phyloP scores from a whole-genome alignment of 1,140 invertebrate species.

The Branchinecta lindahli region DNA sequence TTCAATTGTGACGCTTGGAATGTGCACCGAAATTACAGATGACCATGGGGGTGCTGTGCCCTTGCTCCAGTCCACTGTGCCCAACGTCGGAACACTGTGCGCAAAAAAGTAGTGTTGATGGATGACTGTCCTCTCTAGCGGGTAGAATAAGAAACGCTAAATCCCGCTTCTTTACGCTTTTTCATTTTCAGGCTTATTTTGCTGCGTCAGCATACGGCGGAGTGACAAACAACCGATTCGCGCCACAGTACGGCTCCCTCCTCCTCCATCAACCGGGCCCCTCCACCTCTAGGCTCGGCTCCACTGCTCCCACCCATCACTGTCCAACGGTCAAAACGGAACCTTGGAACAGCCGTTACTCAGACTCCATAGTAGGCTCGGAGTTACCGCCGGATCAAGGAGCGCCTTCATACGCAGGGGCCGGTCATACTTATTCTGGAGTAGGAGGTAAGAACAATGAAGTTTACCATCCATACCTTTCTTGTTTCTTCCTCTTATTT shows the following conservation, averaged over 20 bases:
- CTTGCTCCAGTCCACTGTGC: too few species aligned
- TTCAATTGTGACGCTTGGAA: too few species aligned
- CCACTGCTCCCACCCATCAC: not conserved
- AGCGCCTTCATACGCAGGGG: not conserved
- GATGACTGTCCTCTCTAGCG: too few species aligned
- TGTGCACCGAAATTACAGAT: too few species aligned
- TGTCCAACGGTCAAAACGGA: not conserved
- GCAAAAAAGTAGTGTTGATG: too few species aligned
- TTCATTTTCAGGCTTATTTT: not conserved
- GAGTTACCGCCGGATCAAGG: not conserved
- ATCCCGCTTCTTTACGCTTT: not conserved
- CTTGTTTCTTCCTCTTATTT: too few species aligned
- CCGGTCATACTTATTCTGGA: slow-evolving; percentile 2
- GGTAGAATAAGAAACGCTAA: too few species aligned
- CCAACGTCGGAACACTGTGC: too few species aligned
- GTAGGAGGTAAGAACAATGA: not conserved
- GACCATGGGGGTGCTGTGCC: too few species aligned
- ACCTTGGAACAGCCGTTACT: not conserved
- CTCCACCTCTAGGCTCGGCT: not conserved
- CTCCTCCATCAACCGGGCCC: not conserved
- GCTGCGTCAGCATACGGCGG: not conserved
- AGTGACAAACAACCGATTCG: not conserved
- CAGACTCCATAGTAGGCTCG: not conserved
- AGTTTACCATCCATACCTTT: too few species aligned
- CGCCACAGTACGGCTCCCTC: slow-evolving; percentile 4